phyloP scores from a whole-genome alignment of 1,140 invertebrate genomes.

The Drosophila burlai region DNA sequence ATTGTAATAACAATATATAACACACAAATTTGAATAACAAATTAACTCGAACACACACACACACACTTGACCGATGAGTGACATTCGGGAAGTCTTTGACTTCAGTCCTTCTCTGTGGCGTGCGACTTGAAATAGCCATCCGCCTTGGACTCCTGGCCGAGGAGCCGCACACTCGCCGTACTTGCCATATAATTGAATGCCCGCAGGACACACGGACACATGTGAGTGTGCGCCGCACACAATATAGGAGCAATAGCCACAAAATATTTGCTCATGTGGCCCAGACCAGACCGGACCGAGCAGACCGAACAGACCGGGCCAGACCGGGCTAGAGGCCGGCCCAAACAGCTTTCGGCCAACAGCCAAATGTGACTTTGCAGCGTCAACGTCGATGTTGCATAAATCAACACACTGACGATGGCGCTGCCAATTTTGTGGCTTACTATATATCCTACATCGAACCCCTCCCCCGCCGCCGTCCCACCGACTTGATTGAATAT shows the following conservation, averaged over 20 bases:
- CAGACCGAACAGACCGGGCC: conserved; percentile 38
- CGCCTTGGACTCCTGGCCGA: conserved; percentile 44
- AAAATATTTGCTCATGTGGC: conserved; percentile 77
- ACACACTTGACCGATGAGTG: conserved; percentile 28
- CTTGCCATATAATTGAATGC: conserved; percentile 81
- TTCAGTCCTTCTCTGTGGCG: conserved; percentile 42
- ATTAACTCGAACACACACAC: conserved; percentile 66
- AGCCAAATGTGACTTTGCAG: conserved; percentile 73
- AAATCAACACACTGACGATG: conserved; percentile 75
- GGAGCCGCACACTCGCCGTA: conserved; percentile 27
- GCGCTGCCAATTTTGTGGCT: conserved; percentile 68
- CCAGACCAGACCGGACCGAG: conserved; percentile 9
- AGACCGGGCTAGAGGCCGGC: conserved; percentile 17
- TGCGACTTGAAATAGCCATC: conserved; percentile 68
- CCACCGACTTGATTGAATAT: conserved; percentile 76
- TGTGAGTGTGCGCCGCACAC: conserved; percentile 19
- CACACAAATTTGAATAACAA: conserved; percentile 83
- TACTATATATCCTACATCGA: conserved; percentile 33
- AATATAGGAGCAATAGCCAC: conserved; percentile 60
- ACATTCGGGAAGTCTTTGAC: conserved; percentile 53
- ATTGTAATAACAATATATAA: conserved; percentile 82
- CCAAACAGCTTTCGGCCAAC: conserved; percentile 56
- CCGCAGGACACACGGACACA: conserved; percentile 65
- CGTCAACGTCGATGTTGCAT: conserved; percentile 77
- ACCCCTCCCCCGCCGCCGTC: background rate